Conservation (phyloP, 64 coral and sea anemone species). For the Actinia equina region DNA sequence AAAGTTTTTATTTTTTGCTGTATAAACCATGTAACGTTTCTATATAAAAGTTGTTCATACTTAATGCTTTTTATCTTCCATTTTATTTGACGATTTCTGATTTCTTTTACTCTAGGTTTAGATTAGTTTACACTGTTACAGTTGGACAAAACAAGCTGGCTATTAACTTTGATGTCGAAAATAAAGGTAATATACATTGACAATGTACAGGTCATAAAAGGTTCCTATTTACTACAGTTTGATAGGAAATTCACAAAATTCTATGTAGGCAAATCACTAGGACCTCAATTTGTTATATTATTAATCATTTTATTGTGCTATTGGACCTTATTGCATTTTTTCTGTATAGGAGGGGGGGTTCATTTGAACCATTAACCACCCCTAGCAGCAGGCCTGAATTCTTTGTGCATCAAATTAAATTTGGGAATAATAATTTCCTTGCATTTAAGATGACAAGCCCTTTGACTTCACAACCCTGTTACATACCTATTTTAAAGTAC, state of each 20-base stretch:
- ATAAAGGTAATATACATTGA: slow-evolving; percentile 64
- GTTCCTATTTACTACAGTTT: too few relatives aligned
- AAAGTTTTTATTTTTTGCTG: too few relatives aligned
- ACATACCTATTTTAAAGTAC: slow-evolving; percentile 85
- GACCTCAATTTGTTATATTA: too few relatives aligned
- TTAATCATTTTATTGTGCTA: too few relatives aligned
- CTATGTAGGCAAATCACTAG: too few relatives aligned
- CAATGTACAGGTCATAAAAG: too few relatives aligned
- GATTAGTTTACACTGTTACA: slow-evolving; percentile 69
- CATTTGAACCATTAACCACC: too few relatives aligned
- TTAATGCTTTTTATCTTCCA: neutral
- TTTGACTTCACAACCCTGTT: slow-evolving; percentile 93
- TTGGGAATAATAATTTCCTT: neutral
- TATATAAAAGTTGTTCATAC: neutral
- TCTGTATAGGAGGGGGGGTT: too few relatives aligned
- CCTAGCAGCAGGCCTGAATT: too few relatives aligned
- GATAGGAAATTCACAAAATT: too few relatives aligned
- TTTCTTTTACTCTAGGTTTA: slow-evolving; percentile 54
- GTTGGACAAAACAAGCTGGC: slow-evolving; percentile 63
- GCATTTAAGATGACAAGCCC: slow-evolving; percentile 58
- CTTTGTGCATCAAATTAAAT: too few relatives aligned
- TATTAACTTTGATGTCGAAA: slow-evolving; percentile 59
- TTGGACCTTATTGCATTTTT: neutral
- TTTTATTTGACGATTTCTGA: neutral
- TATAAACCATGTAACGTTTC: too few relatives aligned